Conservation (phyloP, 2,113 vertebrate genomes). For the Bombycilla garrulus region DNA sequence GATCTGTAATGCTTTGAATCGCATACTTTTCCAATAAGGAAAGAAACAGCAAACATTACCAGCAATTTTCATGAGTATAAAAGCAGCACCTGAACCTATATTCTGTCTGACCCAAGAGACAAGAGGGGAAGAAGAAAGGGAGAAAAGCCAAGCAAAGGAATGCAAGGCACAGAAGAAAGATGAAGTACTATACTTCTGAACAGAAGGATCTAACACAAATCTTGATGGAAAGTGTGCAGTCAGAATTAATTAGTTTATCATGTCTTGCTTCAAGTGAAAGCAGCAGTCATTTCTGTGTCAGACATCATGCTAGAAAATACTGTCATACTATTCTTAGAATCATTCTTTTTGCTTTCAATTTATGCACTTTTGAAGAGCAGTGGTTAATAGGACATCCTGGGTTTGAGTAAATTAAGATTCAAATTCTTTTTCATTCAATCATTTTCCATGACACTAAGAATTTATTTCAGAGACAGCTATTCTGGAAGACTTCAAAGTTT, state of each 20-base stretch:
- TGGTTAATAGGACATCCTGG: not conserved
- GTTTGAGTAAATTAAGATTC: not conserved
- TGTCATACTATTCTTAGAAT: not conserved
- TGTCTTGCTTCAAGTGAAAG: not conserved
- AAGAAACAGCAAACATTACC: not conserved
- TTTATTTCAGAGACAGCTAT: not conserved
- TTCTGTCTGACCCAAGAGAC: not conserved
- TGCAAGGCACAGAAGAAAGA: fast-evolving
- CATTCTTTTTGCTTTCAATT: not conserved
- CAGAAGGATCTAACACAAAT: not conserved
- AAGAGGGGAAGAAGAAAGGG: not conserved
- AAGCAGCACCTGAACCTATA: not conserved
- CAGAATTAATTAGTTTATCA: not conserved
- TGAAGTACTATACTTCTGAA: not conserved
- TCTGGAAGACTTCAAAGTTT: not conserved
- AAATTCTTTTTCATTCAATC: not conserved
- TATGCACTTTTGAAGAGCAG: not conserved
- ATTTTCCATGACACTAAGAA: not conserved
- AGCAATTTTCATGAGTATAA: not conserved
- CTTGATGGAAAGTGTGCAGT: not conserved
- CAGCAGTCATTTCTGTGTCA: not conserved
- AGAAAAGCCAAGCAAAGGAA: not conserved
- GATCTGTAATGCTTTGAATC: not conserved
- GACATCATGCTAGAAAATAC: not conserved
- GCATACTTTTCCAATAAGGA: not conserved